Percentiles rank a stretch among this genome's conserved stretches.
phyloP scores from a whole-genome alignment of 53 echinoderm and acorn worm species.

The Echinarachnius parma region DNA sequence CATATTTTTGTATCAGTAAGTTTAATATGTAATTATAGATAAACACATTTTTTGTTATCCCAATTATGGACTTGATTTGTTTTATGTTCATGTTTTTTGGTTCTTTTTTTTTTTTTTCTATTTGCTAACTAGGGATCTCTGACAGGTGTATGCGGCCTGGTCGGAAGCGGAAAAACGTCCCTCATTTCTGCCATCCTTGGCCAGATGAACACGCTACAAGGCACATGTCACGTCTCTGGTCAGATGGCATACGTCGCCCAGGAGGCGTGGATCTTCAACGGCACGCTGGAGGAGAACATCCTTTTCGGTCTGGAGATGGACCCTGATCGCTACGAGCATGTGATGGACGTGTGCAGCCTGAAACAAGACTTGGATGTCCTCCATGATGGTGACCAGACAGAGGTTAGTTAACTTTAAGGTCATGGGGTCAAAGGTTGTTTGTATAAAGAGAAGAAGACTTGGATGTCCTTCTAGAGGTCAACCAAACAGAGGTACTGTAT shows the following conservation, averaged over 20 bases:
- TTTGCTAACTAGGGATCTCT: slow-evolving; percentile 53
- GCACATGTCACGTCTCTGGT: slow-evolving; percentile 57
- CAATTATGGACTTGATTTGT: no score
- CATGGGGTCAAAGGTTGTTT: neutral
- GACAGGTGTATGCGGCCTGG: slow-evolving; percentile 84
- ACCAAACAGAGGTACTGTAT: no score
- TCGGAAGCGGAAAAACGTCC: slow-evolving; percentile 84
- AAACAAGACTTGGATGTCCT: slow-evolving; percentile 77
- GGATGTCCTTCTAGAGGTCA: no score
- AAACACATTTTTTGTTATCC: no score
- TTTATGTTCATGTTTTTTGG: no score
- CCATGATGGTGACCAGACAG: slow-evolving; percentile 76
- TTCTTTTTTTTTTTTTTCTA: no score
- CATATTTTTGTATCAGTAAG: no score
- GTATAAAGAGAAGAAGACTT: neutral
- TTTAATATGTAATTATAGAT: no score
- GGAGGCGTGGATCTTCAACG: slow-evolving; percentile 94
- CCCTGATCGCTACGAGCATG: slow-evolving; percentile 56
- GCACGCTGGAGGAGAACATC: slow-evolving; percentile 80
- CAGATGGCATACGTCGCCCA: slow-evolving; percentile 88
- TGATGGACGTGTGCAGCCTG: slow-evolving; percentile 64
- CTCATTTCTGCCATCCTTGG: slow-evolving; percentile 82
- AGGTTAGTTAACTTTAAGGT: slow-evolving; percentile 63
- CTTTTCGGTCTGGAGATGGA: slow-evolving; percentile 73
- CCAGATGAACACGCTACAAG: slow-evolving; percentile 77